These are phyloP conservation scores for Spodoptera picta DNA, from an alignment of 2,888 invertebrate genomes.

Conservation along the genomic window DNA sequence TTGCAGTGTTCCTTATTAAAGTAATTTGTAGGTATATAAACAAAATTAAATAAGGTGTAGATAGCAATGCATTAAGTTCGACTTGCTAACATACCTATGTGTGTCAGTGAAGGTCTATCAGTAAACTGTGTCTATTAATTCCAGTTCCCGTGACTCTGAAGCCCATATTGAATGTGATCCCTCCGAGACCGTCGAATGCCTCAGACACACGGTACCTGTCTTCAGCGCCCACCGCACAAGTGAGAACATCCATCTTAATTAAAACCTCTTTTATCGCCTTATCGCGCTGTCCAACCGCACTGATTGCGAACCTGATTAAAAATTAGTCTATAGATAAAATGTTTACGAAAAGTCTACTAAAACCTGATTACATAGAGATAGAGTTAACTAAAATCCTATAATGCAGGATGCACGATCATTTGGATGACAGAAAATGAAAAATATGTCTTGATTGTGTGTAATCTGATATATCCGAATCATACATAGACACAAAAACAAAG, in stretches of 20 bases:
- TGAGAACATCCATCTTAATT: slow-evolving; percentile 74
- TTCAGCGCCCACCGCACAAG: slow-evolving; percentile 77
- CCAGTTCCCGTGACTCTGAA: slow-evolving; percentile 88
- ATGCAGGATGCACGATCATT: too few species aligned
- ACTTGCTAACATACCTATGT: slow-evolving; percentile 6
- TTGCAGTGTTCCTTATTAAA: too few species aligned
- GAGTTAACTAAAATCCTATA: too few species aligned
- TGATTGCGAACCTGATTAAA: slow-evolving; percentile 42
- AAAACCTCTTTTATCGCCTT: slow-evolving; percentile 65
- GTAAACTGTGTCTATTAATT: slow-evolving; percentile 49
- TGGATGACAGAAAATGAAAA: too few species aligned
- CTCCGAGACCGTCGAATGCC: slow-evolving; percentile 77
- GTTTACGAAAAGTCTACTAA: slow-evolving; percentile 18
- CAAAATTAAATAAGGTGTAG: too few species aligned
- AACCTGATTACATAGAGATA: neutral
- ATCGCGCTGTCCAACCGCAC: slow-evolving; percentile 54
- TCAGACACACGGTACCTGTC: slow-evolving; percentile 73
- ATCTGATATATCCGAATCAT: too few species aligned
- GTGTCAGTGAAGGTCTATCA: slow-evolving; percentile 27
- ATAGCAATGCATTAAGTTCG: slow-evolving; percentile 2
- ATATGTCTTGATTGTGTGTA: too few species aligned
- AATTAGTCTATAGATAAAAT: slow-evolving; percentile 38
- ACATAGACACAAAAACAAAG: neutral
- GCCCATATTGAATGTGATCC: slow-evolving; percentile 90
- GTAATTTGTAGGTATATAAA: too few species aligned